phyloP scores from a whole-genome alignment of 1,140 invertebrate genomes.

The Euglossa dilemma region DNA sequence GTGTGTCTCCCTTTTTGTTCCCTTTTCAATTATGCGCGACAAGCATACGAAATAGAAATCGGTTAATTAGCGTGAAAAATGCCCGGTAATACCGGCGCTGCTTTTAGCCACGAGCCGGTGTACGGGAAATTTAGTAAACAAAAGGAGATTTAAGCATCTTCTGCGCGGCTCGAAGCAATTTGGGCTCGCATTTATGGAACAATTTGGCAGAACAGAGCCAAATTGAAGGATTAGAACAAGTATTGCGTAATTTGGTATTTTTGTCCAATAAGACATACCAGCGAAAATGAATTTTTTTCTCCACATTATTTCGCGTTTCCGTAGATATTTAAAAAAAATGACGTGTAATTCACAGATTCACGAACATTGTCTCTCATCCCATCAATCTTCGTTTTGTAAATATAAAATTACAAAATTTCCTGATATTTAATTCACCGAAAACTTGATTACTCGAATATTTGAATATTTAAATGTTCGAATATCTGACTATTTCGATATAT shows the following conservation, averaged over 20 bases:
- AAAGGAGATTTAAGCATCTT: slow-evolving; percentile 5
- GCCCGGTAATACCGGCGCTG: slow-evolving; percentile 9
- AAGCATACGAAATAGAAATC: slow-evolving; percentile 39
- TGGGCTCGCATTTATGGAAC: not conserved
- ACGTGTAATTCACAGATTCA: not conserved
- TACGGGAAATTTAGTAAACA: slow-evolving; percentile 18
- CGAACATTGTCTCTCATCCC: not conserved
- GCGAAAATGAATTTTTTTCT: not conserved
- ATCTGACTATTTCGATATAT: not conserved
- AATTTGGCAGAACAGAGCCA: not conserved
- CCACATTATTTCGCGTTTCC: not conserved
- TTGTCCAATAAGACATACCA: not conserved
- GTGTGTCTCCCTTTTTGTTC: slow-evolving; percentile 3
- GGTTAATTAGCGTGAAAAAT: slow-evolving; percentile 39
- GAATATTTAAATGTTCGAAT: not conserved
- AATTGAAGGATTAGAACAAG: not conserved
- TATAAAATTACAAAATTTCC: not conserved
- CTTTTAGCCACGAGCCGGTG: not conserved
- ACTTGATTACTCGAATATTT: not conserved
- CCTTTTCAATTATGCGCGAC: slow-evolving; percentile 19
- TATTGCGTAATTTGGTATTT: not conserved
- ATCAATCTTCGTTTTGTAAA: not conserved
- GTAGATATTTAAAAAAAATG: not conserved
- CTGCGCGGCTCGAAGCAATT: not conserved
- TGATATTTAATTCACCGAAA: not conserved